Base-by-base conservation (phyloP, 1,140 invertebrate genomes). In the Micrasema longulum region DNA sequence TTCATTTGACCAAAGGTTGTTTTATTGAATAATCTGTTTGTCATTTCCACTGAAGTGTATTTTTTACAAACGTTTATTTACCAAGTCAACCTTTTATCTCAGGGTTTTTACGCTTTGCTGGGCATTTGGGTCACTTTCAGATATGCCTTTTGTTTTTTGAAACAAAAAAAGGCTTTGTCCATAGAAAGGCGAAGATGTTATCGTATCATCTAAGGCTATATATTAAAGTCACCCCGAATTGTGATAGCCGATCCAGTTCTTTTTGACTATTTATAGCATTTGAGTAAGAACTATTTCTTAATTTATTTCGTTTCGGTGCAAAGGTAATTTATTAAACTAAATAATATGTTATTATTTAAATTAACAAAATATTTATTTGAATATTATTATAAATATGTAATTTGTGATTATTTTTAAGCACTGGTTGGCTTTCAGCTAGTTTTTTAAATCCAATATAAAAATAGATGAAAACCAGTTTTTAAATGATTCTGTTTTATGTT, bases 121-220 rank as follows among this genome's bases (percentile, higher is more conserved):
- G 10, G 9, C 50, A 53, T 26, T 12, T 53, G 14, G 50, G 50
- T 53, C 50, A 26, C 50, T 53, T 6, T 48, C 47, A 26, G 23
- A 53, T 53, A 53, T 53, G 18, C 50, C 23, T 26, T 53, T 53
- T 53, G 23, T 31, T 53, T 53, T 53, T 53, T 26, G 23, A 53
- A 53, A 53, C 23, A 53, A 53, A 53, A 53, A 31, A 26, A 53
- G 47, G 20, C 50, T 53, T 53, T 53, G 50, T 53, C 50, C 23
- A 26, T 53, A 53, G 12, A 53, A 26, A 26, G 12, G 5, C 16
- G 16, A 35, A 23, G 23, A 26, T 53, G 50, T 26, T 53, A 53
- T 53, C 50, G 9, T 53, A 7, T 12, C 20, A 53, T 48, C 47
- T 48, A 10, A 16, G 16, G 47, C 50, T 3, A 53, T 53, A 26